These are phyloP conservation scores for Chrysocyon brachyurus DNA, from an alignment of 2,797 vertebrate species.

Conservation along the genomic window DNA sequence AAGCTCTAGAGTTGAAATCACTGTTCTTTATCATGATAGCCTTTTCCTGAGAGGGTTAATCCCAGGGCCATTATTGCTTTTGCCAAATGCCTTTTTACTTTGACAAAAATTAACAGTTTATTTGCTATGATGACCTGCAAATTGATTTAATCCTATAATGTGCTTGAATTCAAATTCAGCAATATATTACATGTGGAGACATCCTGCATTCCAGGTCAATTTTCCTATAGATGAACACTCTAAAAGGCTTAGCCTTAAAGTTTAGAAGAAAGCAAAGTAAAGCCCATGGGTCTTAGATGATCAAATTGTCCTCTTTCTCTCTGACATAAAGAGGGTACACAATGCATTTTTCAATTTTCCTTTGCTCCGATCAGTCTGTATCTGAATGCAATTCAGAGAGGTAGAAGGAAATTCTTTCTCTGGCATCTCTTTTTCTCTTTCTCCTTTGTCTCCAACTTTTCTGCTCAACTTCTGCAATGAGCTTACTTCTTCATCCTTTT, in stretches of 20 bases:
- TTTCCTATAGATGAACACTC: background rate
- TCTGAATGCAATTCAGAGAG: background rate
- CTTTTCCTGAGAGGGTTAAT: background rate
- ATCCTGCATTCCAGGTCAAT: background rate
- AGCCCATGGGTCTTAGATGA: background rate
- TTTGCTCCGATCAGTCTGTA: background rate
- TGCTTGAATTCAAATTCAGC: background rate
- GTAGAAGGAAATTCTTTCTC: background rate
- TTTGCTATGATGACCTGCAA: background rate
- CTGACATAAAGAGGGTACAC: background rate
- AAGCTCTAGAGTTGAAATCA: background rate
- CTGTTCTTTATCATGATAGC: background rate
- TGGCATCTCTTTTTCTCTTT: background rate
- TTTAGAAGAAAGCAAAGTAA: background rate
- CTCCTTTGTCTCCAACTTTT: background rate
- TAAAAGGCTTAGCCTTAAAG: background rate
- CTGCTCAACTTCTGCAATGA: background rate
- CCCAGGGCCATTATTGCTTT: background rate
- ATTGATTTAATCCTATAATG: background rate
- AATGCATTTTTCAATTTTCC: background rate
- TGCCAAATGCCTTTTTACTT: background rate
- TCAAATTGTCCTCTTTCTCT: background rate
- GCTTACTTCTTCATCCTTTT: background rate
- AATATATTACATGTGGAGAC: background rate
- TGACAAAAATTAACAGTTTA: background rate